phyloP scores from a whole-genome alignment of 2,797 vertebrate genomes.

The Merluccius polli region DNA sequence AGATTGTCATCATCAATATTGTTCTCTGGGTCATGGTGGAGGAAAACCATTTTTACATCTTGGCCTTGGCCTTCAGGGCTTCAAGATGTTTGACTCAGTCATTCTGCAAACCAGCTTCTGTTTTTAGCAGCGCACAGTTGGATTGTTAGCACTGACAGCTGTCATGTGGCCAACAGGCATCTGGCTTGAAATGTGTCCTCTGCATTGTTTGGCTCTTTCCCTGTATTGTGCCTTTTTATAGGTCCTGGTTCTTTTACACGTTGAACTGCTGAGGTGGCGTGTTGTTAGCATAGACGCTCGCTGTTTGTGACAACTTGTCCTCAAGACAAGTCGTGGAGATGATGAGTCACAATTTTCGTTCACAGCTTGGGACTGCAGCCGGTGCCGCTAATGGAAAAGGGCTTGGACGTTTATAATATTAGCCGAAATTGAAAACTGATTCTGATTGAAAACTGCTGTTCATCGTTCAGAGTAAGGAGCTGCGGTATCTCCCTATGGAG shows the following conservation, averaged over 20 bases:
- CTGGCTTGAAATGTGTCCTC: conserved; percentile 39
- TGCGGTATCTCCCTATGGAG: neutral
- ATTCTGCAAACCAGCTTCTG: conserved; percentile 26
- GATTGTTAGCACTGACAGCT: conserved; percentile 28
- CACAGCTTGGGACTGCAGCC: neutral
- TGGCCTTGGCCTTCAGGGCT: conserved; percentile 26
- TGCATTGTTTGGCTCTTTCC: conserved; percentile 1
- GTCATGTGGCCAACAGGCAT: conserved; percentile 26
- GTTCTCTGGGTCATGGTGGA: conserved; percentile 35
- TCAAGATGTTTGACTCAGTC: conserved; percentile 32
- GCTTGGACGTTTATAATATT: neutral
- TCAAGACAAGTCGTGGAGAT: neutral
- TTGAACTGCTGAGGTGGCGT: neutral
- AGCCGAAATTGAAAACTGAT: neutral
- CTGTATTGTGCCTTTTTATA: conserved; percentile 17
- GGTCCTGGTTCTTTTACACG: conserved; percentile 5
- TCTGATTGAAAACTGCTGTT: too few relatives aligned
- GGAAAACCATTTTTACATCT: conserved; percentile 33
- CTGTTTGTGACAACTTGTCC: neutral
- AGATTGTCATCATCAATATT: conserved; percentile 37
- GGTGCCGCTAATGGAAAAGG: neutral
- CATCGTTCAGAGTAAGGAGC: too few relatives aligned
- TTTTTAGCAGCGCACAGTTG: conserved; percentile 41
- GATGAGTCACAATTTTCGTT: neutral
- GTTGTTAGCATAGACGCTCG: neutral